Base-by-base conservation (phyloP, 1,140 invertebrate genomes). In the Drosophila nigrodunni region DNA sequence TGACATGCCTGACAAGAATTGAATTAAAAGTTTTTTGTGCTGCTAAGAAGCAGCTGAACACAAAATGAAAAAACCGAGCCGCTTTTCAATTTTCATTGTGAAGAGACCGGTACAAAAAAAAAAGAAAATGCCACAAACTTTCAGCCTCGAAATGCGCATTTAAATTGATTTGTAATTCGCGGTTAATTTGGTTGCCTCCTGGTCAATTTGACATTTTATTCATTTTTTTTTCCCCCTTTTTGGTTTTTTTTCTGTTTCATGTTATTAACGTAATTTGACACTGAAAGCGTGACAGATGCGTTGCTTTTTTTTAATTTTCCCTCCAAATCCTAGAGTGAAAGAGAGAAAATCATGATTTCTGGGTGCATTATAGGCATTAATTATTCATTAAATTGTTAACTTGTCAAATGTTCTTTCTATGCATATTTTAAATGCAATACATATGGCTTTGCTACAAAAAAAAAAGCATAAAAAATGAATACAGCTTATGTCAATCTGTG, bases 151-250 rank as follows among this genome's bases (percentile, higher is more conserved):
- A 72, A 34, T 46, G 52, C 71, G 68, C 78, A 82, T 86, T 86
- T 86, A 82, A 86, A 86, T 86, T 86, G 82, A 86, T 86, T 86
- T 86, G 79, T 86, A 79, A 86, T 88, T 88, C 76, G 79, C 54
- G 82, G 82, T 86, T 82, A 86, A 87, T 86, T 78, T 66, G n/a
- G 39, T 71, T 70, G 44, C 41, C 39, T 2, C 34, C 34, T 58
- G 74, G 79, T 62, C 66, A 82, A 30, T 72, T 57, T 21, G 58
- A 71, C 30, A 49, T 77, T 83, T 72, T 83, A 73, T 83, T 75
- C 64, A 72, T 71, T 72, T 66, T 71, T 71, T 72, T 66, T 80
- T 44, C 30, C 62, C 30, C 62, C 49, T 37, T 44, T 58, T 78
- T 75, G 60, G 75, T 59, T 72, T 68, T 68, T 74, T 57, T 47